Evolutionary conservation across 2,888 invertebrate genomes (phyloP).

Genomic region (Parnassius glacialis): DNA sequence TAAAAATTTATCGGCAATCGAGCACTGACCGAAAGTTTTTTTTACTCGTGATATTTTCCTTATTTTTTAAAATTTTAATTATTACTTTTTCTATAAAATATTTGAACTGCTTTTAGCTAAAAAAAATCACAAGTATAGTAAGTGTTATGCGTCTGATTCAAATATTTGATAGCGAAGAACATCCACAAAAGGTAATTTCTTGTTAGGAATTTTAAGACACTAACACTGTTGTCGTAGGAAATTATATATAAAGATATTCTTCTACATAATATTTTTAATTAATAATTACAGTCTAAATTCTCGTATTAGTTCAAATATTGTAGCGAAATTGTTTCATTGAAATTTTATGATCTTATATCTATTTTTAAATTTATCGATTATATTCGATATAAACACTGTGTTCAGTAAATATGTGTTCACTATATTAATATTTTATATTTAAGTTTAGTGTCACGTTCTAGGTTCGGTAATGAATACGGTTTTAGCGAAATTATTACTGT

Average conservation of each 20-base stretch:
- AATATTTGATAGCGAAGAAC: conserved; percentile 24
- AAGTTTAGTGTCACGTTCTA: conserved; percentile 39
- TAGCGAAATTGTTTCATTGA: conserved; percentile 61
- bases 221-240: conserved; percentile 44
- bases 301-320: conserved; percentile 70
- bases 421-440: conserved; percentile 46
- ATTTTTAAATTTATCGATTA: conserved; percentile 46
- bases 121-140: conserved; percentile 14
- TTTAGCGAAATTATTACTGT: conserved; percentile 15
- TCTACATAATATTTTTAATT: conserved; percentile 52
- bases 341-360: conserved; percentile 43
- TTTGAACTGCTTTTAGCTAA: conserved; percentile 24
- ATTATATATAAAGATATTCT: conserved; percentile 57
- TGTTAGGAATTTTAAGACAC: conserved; percentile 28
- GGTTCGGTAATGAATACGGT: conserved; percentile 15
- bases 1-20: conserved; percentile 33
- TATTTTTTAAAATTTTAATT: conserved; percentile 33
- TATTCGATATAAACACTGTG: conserved; percentile 56
- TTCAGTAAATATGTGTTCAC: conserved; percentile 73
- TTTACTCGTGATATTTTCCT: conserved; percentile 44
- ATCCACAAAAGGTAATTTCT: conserved; percentile 24
- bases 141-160: conserved; percentile 8
- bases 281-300: conserved; percentile 50
- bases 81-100: conserved; percentile 31
- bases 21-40: conserved; percentile 35